A percentile compares a stretch with the other conserved stretches of the same genome.
phyloP scores from a whole-genome alignment of 1,140 invertebrate genomes.

The Drosophila erecta region DNA sequence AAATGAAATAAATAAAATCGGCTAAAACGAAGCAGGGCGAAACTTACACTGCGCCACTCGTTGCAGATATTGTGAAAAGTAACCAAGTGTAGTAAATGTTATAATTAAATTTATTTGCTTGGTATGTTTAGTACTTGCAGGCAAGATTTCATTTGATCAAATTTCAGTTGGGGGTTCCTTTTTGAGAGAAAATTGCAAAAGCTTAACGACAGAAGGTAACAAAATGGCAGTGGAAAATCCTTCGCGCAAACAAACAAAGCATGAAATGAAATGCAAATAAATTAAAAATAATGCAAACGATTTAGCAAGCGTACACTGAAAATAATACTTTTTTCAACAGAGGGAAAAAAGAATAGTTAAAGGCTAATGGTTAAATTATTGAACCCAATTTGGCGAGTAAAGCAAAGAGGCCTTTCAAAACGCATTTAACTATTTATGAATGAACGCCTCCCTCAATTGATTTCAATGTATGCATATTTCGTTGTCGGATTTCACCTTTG shows the following conservation, averaged over 20 bases:
- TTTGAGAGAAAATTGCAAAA: neutral
- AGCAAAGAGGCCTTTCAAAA: neutral
- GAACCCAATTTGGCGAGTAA: too few species aligned
- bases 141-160: neutral
- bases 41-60: constrained; percentile 6
- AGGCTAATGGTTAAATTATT: too few species aligned
- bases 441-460: neutral
- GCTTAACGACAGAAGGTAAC: constrained; percentile 24
- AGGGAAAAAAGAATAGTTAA: neutral
- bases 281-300: constrained; percentile 51
- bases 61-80: too few species aligned
- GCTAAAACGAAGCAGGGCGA: constrained; percentile 16
- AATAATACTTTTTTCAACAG: neutral
- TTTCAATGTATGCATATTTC: constrained; percentile 20
- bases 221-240: constrained; percentile 41
- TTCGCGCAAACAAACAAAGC: constrained; percentile 41
- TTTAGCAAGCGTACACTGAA: constrained; percentile 28
- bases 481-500: constrained; percentile 28
- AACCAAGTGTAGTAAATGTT: too few species aligned
- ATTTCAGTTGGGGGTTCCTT: neutral
- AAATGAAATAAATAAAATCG: constrained; percentile 39
- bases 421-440: neutral
- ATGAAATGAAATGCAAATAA: constrained; percentile 54
- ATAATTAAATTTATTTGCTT: neutral
- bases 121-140: neutral